Evolutionary conservation across 2,888 invertebrate genomes (phyloP).

Genomic region (Tribolium freemani): DNA sequence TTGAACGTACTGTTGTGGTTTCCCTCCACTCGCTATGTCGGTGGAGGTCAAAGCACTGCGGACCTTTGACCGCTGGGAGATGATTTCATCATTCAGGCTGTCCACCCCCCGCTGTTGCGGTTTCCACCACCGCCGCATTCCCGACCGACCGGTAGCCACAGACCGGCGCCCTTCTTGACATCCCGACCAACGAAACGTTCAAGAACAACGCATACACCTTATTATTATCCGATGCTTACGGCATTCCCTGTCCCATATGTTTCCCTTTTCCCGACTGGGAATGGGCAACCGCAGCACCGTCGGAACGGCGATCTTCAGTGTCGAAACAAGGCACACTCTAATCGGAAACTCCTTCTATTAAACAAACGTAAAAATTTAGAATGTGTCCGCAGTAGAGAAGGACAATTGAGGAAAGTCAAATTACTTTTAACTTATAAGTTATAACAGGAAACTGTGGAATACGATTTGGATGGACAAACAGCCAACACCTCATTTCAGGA

Average conservation of each 20-base stretch:
- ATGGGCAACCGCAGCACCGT: background rate
- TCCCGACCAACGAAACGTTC: constrained; percentile 16
- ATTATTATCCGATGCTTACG: background rate
- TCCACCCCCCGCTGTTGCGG: constrained; percentile 56
- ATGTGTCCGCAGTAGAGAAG: no score
- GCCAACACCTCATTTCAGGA: no score
- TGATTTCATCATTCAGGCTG: constrained; percentile 60
- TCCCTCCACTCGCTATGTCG: constrained; percentile 25
- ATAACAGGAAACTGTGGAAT: no score
- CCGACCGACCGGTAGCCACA: constrained; percentile 53
- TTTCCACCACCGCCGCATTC: constrained; percentile 57
- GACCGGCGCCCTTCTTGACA: constrained; percentile 32
- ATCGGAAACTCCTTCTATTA: no score
- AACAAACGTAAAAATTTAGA: no score
- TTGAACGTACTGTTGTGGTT: constrained; percentile 36
- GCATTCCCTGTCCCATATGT: background rate
- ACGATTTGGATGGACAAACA: no score
- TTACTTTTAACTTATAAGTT: no score
- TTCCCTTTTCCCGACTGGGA: background rate
- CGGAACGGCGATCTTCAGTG: background rate
- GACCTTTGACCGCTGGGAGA: constrained; percentile 51
- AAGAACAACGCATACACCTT: constrained; percentile 3
- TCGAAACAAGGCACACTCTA: no score
- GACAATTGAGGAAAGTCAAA: no score
- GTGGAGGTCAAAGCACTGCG: constrained; percentile 49